These are phyloP conservation scores for Athalia cordata DNA, from an alignment of 2,888 invertebrate genomes.

Conservation along the genomic window DNA sequence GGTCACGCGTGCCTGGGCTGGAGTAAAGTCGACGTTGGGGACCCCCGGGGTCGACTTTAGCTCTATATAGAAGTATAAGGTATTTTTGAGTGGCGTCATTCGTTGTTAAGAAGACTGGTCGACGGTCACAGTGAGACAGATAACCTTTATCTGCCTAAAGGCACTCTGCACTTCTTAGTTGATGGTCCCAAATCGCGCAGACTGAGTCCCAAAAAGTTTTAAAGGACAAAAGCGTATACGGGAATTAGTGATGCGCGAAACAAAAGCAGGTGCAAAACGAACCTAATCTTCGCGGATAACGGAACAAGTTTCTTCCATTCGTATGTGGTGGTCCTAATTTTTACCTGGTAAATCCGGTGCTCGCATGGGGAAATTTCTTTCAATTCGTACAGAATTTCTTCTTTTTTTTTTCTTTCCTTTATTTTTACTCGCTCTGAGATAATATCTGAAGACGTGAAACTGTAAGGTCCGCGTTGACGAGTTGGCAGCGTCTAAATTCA, in stretches of 20 bases:
- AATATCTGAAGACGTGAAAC: background rate
- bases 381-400: background rate
- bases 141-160: conserved; percentile 41
- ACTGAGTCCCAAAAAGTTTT: conserved; percentile 55
- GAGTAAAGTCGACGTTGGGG: conserved; percentile 48
- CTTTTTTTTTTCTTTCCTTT: background rate
- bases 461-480: background rate
- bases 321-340: conserved; percentile 5
- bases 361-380: conserved; percentile 3
- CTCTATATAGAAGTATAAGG: background rate
- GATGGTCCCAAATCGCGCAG: conserved; percentile 46
- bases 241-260: conserved; percentile 37
- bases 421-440: background rate
- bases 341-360: background rate
- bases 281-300: conserved; percentile 53
- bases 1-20: conserved; percentile 50
- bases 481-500: conserved; percentile 11
- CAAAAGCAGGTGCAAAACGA: conserved; percentile 54
- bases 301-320: conserved; percentile 52
- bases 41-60: background rate
- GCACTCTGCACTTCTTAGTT: conserved; percentile 12
- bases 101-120: background rate
- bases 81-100: conserved; percentile 45
- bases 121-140: conserved; percentile 23
- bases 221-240: background rate